These are phyloP conservation scores for Noctua janthina DNA, from an alignment of 2,888 invertebrate species.

Conservation along the genomic window DNA sequence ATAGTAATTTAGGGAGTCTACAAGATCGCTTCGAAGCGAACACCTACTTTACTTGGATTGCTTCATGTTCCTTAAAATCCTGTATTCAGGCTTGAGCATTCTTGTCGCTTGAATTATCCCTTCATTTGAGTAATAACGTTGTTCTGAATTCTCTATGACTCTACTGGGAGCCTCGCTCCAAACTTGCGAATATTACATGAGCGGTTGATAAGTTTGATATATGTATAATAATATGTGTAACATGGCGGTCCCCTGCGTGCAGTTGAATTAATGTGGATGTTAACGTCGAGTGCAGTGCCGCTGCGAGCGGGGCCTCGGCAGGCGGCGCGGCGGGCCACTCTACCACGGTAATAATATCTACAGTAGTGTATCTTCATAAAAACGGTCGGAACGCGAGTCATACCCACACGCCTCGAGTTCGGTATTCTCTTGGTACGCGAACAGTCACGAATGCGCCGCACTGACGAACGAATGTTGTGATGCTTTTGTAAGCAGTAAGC, in stretches of 20 bases:
- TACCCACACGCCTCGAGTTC: no score
- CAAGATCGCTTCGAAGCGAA: neutral
- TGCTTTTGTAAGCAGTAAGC: no score
- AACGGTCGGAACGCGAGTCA: no score
- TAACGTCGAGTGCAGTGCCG: slow-evolving; percentile 2
- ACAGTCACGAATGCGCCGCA: no score
- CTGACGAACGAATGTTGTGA: no score
- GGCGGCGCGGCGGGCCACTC: neutral
- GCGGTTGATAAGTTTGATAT: neutral
- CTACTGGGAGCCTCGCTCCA: neutral
- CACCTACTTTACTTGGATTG: neutral
- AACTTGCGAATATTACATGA: slow-evolving; percentile 26
- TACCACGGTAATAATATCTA: no score
- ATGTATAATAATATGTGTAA: slow-evolving; percentile 2
- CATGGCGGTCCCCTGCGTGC: slow-evolving; percentile 20
- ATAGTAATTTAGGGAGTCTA: neutral
- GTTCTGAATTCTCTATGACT: neutral
- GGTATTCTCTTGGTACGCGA: no score
- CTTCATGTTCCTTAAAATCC: neutral
- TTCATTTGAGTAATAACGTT: neutral
- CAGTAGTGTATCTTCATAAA: no score
- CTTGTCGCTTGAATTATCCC: neutral
- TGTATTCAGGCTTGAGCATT: neutral
- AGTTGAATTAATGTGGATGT: slow-evolving; percentile 18
- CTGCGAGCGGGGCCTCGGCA: neutral